Base-by-base conservation (phyloP, 2,888 invertebrate genomes). In the Strigamia transsilvanica region DNA sequence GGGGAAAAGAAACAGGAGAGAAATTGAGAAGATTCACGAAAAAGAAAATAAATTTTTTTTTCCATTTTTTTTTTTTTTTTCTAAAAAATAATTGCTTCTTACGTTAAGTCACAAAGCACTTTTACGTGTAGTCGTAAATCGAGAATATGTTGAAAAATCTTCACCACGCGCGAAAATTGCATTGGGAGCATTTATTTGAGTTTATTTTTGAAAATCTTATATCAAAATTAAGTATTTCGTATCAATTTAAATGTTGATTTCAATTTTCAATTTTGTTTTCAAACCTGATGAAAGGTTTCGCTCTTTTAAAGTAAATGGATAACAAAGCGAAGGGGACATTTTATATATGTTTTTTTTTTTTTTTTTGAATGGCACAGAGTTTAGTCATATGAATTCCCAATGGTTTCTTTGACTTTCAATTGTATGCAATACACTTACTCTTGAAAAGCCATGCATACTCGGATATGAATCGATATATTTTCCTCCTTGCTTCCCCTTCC, bases 311-410 rank as follows among this genome's bases (percentile, higher is more conserved):
- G 13, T 27, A 73, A 73, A 73, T 32, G 73, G 73, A 32, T 27
- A 10, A 73, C 27, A 27, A 73, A 73, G 32, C 27, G 73, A 15
- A n/a, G 73, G 32, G 13, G 5, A 15, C n/a, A 27, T 73, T 73
- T 73, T 73, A 2, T 18, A 21, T 27, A n/a, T n/a, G 3, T 27
- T 27, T 27, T 27, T 18, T 56, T 56, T 46, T 42, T 7, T 42
- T 46, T 15, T 46, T 73, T 27, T 73, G 73, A 73, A 73, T 73
- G 32, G 73, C 73, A 73, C 73, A 12, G 73, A 73, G 73, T 73
- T 73, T 73, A 73, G 73, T 73, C 73, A 73, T 73, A 73, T 73
- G 73, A 73, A 73, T 73, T 73, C 73, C 73, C 73, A 73, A 73
- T 73, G 73, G 73, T 73, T 73, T 73, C 73, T 73, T 73, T 73